These are phyloP conservation scores for Muscicapa adusta DNA, from an alignment of 2,113 vertebrate species.

Conservation along the genomic window DNA sequence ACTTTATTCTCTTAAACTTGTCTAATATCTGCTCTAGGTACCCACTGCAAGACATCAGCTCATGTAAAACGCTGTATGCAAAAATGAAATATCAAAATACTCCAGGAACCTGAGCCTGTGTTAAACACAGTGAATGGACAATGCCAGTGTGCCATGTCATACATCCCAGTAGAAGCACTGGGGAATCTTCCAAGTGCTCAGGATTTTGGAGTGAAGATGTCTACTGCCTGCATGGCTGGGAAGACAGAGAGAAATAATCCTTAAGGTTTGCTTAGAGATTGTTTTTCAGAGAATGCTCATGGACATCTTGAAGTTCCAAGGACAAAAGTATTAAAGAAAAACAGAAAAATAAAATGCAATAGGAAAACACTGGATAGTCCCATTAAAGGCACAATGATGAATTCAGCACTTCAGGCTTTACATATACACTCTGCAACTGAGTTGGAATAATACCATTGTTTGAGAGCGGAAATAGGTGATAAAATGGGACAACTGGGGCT, in stretches of 20 bases:
- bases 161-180: fast-evolving
- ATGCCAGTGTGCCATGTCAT: neutral
- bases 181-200: neutral
- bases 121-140: neutral
- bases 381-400: neutral
- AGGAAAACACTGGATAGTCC: neutral
- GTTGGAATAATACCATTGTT: neutral
- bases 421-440: neutral
- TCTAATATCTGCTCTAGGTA: neutral
- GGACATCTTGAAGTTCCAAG: neutral
- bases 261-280: neutral
- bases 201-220: neutral
- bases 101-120: neutral
- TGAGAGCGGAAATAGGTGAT: neutral
- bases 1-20: neutral
- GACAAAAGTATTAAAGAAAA: neutral
- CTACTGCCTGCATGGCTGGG: neutral
- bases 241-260: neutral
- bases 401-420: neutral
- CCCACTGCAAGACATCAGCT: neutral
- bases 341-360: neutral
- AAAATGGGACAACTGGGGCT: neutral
- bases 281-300: neutral
- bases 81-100: neutral
- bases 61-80: neutral